Evolutionary conservation across 1,140 invertebrate species (phyloP).

Genomic region (Procambarus virginalis): DNA sequence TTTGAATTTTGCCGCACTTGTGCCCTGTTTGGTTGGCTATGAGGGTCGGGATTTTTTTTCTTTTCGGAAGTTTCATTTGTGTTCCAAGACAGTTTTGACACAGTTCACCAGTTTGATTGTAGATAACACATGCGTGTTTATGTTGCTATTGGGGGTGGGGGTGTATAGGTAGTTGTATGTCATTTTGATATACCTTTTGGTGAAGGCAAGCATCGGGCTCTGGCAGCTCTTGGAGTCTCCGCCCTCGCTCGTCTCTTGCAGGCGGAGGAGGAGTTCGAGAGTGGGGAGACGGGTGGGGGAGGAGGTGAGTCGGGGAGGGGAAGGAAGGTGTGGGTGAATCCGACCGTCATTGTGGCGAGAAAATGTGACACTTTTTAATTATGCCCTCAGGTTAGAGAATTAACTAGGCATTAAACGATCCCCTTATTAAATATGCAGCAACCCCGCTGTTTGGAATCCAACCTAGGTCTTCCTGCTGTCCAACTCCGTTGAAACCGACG

Average conservation of each 20-base stretch:
- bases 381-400: constrained; percentile 59
- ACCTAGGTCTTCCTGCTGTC: neutral
- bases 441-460: constrained; percentile 26
- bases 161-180: neutral
- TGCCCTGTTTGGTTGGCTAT: constrained; percentile 11
- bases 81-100: too few relatives aligned
- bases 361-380: constrained; percentile 67
- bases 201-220: neutral
- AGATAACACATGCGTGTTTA: too few relatives aligned
- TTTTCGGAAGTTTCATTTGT: too few relatives aligned
- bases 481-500: neutral
- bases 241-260: constrained; percentile 31
- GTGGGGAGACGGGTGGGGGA: neutral
- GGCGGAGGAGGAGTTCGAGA: neutral
- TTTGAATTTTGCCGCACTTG: constrained; percentile 64
- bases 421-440: constrained; percentile 47
- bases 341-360: constrained; percentile 54
- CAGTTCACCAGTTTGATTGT: too few relatives aligned
- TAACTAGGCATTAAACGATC: constrained; percentile 60
- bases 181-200: neutral
- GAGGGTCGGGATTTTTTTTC: neutral
- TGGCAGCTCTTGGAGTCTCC: neutral
- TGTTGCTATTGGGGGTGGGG: neutral
- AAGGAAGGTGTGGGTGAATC: constrained; percentile 8
- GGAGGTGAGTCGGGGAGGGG: too few relatives aligned